Base-by-base conservation (phyloP, 2,113 vertebrate genomes). In the Sinocyclocheilus anshuiensis region DNA sequence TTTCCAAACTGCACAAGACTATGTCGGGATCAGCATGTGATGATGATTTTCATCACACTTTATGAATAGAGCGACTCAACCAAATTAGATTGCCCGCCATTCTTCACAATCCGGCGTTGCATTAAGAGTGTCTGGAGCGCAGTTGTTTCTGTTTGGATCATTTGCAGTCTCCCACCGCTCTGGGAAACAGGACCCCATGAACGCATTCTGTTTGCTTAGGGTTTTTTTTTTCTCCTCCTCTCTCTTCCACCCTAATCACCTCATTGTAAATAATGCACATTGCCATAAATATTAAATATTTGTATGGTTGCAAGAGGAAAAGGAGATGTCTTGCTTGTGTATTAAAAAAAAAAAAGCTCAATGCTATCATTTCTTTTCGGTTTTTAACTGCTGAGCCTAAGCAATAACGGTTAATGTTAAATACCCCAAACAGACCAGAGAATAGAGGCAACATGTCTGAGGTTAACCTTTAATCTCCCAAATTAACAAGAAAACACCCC, bases 391-490 rank as follows among this genome's bases (percentile, higher is more conserved):
- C 82, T 50, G 85, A 33, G 24, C 16, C 36, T n/a, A 81, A 61
- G 33, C 65, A 75, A 79, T 50, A 63, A 67, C 71, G 82, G 81
- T 87, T 87, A 87, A 89, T 89, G 81, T 87, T 78, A 83, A 80
- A 65, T 83, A 81, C 74, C 78, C 88, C 69, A 87, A 87, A 89
- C 76, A 83, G 79, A 45, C 83, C 63, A 83, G 72, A 87, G 88
- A 89, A 89, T 75, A 82, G 80, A 89, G 86, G 88, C 88, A 87
- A 76, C 86, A 81, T 87, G 79, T 85, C 86, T 87, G 79, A 84
- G 88, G 86, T 89, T 89, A 87, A 89, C 88, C 86, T 89, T 89
- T 89, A 89, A 89, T 89, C 88, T 89, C 86, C 86, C 84, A 87
- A 89, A 87, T 89, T 87, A 89, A 89, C 83, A 86, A 87, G 86